These are phyloP conservation scores for Sus cebifrons DNA, from an alignment of 2,797 vertebrate genomes.

Conservation along the genomic window DNA sequence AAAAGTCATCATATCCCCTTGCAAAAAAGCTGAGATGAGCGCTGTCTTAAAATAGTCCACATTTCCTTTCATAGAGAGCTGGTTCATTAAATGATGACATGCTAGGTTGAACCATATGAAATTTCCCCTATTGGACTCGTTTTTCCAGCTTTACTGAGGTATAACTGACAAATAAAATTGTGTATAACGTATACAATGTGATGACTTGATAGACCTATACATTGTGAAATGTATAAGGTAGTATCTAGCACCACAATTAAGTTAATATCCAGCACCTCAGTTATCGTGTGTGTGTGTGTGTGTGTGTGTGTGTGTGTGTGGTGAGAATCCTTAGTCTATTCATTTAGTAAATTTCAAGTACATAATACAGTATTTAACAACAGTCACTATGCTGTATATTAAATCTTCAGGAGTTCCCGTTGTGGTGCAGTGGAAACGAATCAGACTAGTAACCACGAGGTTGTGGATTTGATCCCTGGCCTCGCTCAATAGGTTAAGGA, in stretches of 20 bases:
- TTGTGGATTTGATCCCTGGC: no score
- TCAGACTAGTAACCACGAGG: no score
- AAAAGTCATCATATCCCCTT: slow-evolving; percentile 28
- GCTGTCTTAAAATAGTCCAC: slow-evolving; percentile 45
- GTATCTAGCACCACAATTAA: neutral
- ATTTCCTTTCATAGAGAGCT: neutral
- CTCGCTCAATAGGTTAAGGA: no score
- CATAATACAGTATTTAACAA: neutral
- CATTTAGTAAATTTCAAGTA: slow-evolving; percentile 13
- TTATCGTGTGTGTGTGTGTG: neutral
- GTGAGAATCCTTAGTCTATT: neutral
- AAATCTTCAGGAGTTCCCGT: neutral
- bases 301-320: neutral
- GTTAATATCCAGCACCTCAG: neutral
- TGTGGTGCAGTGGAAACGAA: no score
- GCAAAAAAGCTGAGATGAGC: slow-evolving; percentile 12
- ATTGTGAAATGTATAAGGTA: neutral
- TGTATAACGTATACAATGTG: neutral
- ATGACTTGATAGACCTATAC: neutral
- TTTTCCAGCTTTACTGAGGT: neutral
- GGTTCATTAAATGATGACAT: slow-evolving; percentile 42
- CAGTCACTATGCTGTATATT: neutral
- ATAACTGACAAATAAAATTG: neutral
- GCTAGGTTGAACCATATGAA: neutral
- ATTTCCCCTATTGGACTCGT: slow-evolving; percentile 9